Evolutionary conservation across 2,797 vertebrate genomes (phyloP).

Genomic region (Okamejei kenojei): DNA sequence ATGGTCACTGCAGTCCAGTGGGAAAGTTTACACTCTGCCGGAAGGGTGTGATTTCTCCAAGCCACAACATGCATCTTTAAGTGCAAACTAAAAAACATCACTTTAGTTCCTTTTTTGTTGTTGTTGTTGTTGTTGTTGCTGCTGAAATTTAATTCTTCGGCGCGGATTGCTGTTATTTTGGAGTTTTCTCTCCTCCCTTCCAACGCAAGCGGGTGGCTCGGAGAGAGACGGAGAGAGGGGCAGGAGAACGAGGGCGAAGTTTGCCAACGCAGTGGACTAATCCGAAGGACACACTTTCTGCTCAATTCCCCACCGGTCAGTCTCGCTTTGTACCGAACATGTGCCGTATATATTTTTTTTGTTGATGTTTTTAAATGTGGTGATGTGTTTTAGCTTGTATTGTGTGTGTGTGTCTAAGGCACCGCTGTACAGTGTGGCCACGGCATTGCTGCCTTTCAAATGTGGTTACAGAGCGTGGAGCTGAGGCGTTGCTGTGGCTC

Average conservation of each 20-base stretch:
- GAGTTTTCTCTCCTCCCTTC: background rate
- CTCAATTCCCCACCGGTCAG: background rate
- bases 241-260: background rate
- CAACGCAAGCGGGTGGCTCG: background rate
- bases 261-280: background rate
- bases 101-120: background rate
- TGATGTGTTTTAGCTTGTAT: background rate
- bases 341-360: background rate
- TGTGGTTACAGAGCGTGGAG: background rate
- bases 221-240: too few species aligned
- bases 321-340: background rate
- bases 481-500: too few species aligned
- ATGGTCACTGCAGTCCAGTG: too few species aligned
- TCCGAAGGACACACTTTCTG: background rate
- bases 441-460: background rate
- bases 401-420: too few species aligned
- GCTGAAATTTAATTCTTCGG: background rate
- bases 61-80: background rate
- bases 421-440: background rate
- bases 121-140: too few species aligned
- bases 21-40: background rate
- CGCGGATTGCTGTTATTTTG: background rate
- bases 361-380: background rate
- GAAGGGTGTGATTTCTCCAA: background rate
- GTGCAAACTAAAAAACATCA: background rate